Conservation (phyloP, 2,888 invertebrate species). For the Machimus atricapillus region DNA sequence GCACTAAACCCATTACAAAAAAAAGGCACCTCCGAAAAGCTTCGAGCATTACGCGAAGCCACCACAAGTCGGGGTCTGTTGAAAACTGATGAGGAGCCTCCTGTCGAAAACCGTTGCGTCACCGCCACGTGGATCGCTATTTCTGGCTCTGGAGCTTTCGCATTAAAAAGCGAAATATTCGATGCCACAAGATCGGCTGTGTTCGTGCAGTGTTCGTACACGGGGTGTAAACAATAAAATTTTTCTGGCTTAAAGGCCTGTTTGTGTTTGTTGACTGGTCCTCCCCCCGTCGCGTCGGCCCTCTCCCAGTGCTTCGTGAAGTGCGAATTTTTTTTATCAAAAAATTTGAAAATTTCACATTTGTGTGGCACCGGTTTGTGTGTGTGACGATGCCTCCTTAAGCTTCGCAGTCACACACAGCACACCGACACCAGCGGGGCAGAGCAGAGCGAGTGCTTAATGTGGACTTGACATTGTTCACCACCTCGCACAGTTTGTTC, state of each 20-base stretch:
- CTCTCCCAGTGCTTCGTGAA: background rate
- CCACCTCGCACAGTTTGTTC: slow-evolving; percentile 16
- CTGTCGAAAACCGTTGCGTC: slow-evolving; percentile 55
- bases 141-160: slow-evolving; percentile 48
- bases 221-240: slow-evolving; percentile 28
- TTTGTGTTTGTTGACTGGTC: background rate
- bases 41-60: background rate
- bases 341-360: slow-evolving; percentile 13
- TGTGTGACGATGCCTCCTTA: background rate
- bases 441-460: slow-evolving; percentile 12
- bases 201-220: slow-evolving; percentile 6
- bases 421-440: slow-evolving; percentile 22
- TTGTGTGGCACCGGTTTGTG: background rate
- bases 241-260: background rate
- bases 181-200: background rate
- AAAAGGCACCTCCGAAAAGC: background rate
- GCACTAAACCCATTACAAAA: slow-evolving; percentile 16
- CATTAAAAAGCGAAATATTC: background rate
- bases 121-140: slow-evolving; percentile 63
- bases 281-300: background rate
- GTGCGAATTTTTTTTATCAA: slow-evolving; percentile 28
- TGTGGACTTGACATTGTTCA: slow-evolving; percentile 37
- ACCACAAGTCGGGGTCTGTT: slow-evolving; percentile 28
- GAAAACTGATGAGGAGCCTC: slow-evolving; percentile 30
- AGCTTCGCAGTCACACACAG: slow-evolving; percentile 12